Evolutionary conservation across 2,113 vertebrate species (phyloP).

Genomic region (Salvelinus sp.): DNA sequence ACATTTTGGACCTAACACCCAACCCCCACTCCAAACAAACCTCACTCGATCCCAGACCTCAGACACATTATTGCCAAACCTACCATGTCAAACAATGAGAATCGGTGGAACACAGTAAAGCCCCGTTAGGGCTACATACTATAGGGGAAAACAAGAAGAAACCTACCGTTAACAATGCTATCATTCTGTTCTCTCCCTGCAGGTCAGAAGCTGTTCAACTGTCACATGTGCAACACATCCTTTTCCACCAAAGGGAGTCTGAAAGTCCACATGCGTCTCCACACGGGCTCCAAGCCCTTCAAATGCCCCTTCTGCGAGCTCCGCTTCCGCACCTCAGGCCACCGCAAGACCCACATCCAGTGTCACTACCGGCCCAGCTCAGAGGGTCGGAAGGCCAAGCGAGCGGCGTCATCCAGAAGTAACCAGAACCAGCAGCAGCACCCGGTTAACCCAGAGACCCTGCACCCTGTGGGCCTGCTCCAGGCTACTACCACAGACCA

Average conservation of each 20-base stretch:
- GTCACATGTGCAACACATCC: slow-evolving; percentile 96
- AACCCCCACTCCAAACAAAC: too few relatives aligned
- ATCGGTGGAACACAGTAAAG: neutral
- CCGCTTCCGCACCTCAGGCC: slow-evolving; percentile 94
- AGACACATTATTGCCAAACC: too few relatives aligned
- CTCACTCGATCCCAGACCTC: too few relatives aligned
- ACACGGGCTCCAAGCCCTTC: slow-evolving; percentile 97
- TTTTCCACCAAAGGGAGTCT: slow-evolving; percentile 98
- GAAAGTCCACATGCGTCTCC: slow-evolving; percentile 98
- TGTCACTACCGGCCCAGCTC: slow-evolving; percentile 83
- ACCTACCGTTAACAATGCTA: neutral
- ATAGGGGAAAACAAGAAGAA: neutral
- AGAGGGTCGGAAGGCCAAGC: slow-evolving; percentile 80
- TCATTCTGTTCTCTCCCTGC: slow-evolving; percentile 14
- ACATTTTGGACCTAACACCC: too few relatives aligned
- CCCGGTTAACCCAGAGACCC: slow-evolving; percentile 64
- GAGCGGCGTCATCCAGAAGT: slow-evolving; percentile 59
- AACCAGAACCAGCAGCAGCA: slow-evolving; percentile 76
- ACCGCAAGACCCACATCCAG: slow-evolving; percentile 97
- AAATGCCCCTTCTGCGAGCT: slow-evolving; percentile 96
- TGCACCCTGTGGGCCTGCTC: slow-evolving; percentile 80
- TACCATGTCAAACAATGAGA: neutral
- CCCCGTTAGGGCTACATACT: neutral
- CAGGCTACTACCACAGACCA: slow-evolving; percentile 78
- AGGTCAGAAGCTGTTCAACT: slow-evolving; percentile 98